Evolutionary conservation across 2,888 invertebrate genomes (phyloP).

Genomic region (Thyatira batis): DNA sequence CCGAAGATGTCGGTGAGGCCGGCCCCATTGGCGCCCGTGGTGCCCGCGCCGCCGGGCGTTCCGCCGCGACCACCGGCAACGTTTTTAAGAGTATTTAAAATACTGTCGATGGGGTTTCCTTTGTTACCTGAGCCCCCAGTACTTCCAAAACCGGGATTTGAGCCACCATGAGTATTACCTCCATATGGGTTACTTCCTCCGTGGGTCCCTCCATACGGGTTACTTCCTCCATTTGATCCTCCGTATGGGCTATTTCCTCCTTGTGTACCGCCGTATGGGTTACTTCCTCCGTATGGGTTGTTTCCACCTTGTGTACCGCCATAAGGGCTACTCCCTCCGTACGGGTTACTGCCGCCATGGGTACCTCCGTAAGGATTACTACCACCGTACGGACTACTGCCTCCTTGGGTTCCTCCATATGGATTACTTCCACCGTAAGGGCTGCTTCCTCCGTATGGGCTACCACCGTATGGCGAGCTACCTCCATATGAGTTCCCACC

Average conservation of each 20-base stretch:
- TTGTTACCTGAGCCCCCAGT: conserved; percentile 37
- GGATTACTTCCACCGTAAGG: conserved; percentile 39
- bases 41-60: conserved; percentile 11
- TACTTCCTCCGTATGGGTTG: conserved; percentile 26
- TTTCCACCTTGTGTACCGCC: no score
- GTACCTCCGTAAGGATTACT: conserved; percentile 23
- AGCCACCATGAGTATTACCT: conserved; percentile 35
- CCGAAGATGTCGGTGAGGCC: conserved; percentile 67
- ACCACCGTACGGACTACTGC: conserved; percentile 30
- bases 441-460: conserved; percentile 31
- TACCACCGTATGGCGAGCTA: conserved; percentile 18
- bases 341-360: conserved; percentile 6
- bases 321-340: conserved; percentile 24
- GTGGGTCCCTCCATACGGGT: conserved; percentile 31
- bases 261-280: conserved; percentile 25
- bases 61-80: conserved; percentile 43
- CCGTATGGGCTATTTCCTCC: conserved; percentile 28
- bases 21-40: conserved; percentile 28
- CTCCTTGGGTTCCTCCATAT: conserved; percentile 23
- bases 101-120: conserved; percentile 48
- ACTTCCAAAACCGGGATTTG: conserved; percentile 24
- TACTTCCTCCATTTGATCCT: conserved; percentile 26
- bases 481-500: conserved; percentile 30
- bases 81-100: conserved; percentile 56
- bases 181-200: conserved; percentile 29